Evolutionary conservation across 2,888 invertebrate genomes (phyloP).

Genomic region (Apamea sordens): DNA sequence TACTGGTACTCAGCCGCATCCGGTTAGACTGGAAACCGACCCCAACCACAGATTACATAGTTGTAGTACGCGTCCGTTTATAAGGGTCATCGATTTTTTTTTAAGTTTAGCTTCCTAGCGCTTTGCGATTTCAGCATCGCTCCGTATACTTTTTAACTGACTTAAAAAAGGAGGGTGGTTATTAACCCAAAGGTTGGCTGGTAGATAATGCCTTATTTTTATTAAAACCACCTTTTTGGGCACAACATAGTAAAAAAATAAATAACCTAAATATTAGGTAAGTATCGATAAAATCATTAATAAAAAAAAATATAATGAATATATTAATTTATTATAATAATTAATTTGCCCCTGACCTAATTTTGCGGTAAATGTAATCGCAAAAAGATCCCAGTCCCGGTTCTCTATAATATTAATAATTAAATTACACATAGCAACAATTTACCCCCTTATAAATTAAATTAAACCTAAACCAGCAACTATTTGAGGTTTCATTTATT

Average conservation of each 20-base stretch:
- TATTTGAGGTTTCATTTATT: background rate
- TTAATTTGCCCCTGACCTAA: background rate
- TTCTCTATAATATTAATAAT: constrained; percentile 3
- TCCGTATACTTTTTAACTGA: background rate
- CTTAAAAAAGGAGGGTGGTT: background rate
- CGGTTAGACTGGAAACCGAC: no score
- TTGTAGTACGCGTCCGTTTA: background rate
- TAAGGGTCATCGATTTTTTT: rapidly evolving
- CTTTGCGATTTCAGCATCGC: background rate
- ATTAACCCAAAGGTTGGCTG: background rate
- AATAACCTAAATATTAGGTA: background rate
- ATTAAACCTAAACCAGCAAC: background rate
- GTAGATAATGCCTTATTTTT: background rate
- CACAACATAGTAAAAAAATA: background rate
- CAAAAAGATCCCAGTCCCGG: no score
- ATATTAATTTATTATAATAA: no score
- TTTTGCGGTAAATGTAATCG: background rate
- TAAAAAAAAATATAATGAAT: no score
- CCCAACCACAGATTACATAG: no score
- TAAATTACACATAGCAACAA: constrained; percentile 10
- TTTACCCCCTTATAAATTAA: constrained; percentile 12
- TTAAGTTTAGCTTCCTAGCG: background rate
- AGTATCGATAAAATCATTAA: background rate
- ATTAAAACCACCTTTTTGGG: background rate
- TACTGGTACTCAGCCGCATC: no score